These are phyloP conservation scores for Lepidotrigona ventralis DNA, from an alignment of 1,140 invertebrate genomes.

Conservation along the genomic window DNA sequence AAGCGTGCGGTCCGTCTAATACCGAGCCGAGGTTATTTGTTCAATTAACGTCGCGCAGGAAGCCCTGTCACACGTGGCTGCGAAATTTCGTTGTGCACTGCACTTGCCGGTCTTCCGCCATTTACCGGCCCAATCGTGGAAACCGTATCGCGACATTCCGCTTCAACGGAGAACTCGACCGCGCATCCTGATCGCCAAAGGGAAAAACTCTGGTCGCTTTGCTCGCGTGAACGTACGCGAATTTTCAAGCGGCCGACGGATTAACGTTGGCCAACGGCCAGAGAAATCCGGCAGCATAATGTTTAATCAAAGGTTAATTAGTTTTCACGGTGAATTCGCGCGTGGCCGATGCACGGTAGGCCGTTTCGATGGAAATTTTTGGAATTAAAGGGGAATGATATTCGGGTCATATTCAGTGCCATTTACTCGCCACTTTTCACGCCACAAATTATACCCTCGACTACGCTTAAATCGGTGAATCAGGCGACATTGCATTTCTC, in stretches of 20 bases:
- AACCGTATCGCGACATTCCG: slow-evolving; percentile 30
- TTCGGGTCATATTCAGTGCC: not conserved
- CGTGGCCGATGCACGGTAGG: no score
- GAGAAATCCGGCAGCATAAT: not conserved
- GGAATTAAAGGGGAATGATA: not conserved
- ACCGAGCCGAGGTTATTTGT: slow-evolving; percentile 40
- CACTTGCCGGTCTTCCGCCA: slow-evolving; percentile 40
- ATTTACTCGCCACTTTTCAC: not conserved
- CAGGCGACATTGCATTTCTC: not conserved
- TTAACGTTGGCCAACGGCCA: not conserved
- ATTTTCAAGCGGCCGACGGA: not conserved
- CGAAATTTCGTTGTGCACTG: slow-evolving; percentile 22
- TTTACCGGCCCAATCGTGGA: slow-evolving; percentile 6
- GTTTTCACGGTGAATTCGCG: not conserved
- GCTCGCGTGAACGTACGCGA: not conserved
- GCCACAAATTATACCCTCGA: no score
- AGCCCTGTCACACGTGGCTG: slow-evolving; percentile 11
- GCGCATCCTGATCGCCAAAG: no score
- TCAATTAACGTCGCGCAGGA: slow-evolving; percentile 40
- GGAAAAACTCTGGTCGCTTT: not conserved
- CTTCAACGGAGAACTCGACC: not conserved
- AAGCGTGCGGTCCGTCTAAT: not conserved
- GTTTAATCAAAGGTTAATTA: slow-evolving; percentile 32
- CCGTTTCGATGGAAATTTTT: not conserved
- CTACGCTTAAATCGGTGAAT: no score